Percentiles rank a stretch among this genome's conserved stretches.
Evolutionary conservation across 2,113 vertebrate species (phyloP).

Genomic region (Rhinolophus ferrumequinum): DNA sequence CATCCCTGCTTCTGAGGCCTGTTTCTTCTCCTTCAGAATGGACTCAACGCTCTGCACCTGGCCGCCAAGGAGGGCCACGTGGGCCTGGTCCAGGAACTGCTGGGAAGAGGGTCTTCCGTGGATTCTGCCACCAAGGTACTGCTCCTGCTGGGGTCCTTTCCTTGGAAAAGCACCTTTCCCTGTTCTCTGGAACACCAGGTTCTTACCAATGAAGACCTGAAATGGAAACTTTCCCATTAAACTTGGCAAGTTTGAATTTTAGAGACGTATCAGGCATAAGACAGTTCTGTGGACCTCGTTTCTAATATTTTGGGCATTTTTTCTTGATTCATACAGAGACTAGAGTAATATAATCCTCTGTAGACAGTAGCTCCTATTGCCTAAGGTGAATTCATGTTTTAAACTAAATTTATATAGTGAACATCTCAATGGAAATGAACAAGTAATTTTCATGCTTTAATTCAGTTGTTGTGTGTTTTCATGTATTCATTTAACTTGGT

Average conservation of each 20-base stretch:
- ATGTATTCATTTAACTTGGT: not conserved
- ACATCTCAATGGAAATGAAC: not conserved
- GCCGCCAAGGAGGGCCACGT: constrained; percentile 98
- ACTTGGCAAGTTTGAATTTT: not conserved
- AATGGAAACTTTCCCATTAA: not conserved
- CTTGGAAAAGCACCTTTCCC: not conserved
- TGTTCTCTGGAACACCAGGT: not conserved
- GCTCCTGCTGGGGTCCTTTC: rapidly evolving
- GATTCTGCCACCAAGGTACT: constrained; percentile 97
- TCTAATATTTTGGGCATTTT: not conserved
- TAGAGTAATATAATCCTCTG: not conserved
- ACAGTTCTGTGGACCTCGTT: not conserved
- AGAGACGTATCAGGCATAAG: not conserved
- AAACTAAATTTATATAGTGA: not conserved
- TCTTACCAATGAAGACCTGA: not conserved
- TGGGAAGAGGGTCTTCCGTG: constrained; percentile 94
- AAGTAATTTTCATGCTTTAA: not conserved
- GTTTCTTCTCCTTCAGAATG: constrained; percentile 91
- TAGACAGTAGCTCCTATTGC: not conserved
- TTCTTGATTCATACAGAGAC: not conserved
- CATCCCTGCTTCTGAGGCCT: constrained; percentile 41
- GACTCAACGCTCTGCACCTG: constrained; percentile 97
- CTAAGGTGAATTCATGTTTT: not conserved
- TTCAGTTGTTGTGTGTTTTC: not conserved
- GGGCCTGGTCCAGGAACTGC: constrained; percentile 96